phyloP scores from a whole-genome alignment of 2,113 vertebrate genomes.

The Gracilinanus agilis region DNA sequence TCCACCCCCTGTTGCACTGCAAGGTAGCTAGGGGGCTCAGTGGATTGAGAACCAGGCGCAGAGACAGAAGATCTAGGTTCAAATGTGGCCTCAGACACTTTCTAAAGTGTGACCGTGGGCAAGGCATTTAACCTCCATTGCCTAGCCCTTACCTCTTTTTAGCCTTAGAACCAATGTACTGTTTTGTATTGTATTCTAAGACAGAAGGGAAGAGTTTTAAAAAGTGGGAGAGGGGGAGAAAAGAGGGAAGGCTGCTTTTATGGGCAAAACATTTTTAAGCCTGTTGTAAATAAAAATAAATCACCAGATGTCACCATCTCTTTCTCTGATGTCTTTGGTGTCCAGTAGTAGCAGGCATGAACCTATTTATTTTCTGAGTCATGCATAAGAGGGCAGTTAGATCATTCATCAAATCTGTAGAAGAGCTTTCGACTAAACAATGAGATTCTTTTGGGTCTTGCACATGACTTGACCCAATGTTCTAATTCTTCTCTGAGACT shows the following conservation, averaged over 20 bases:
- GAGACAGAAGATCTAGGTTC: too few relatives aligned
- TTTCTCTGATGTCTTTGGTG: background rate
- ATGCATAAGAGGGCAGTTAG: background rate
- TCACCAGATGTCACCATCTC: conserved; percentile 28
- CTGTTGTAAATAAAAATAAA: conserved; percentile 67
- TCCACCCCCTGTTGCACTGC: conserved; percentile 24
- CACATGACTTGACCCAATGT: too few relatives aligned
- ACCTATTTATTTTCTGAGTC: background rate
- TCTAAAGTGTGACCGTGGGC: too few relatives aligned
- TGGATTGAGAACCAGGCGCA: too few relatives aligned
- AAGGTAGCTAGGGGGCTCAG: background rate
- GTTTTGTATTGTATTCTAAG: too few relatives aligned
- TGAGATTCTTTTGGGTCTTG: background rate
- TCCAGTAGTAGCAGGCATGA: background rate
- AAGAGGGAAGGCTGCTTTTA: conserved; percentile 28
- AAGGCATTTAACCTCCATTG: too few relatives aligned
- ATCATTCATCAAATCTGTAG: background rate
- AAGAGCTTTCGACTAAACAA: background rate
- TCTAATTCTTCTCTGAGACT: background rate
- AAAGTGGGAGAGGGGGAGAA: too few relatives aligned
- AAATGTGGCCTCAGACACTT: too few relatives aligned
- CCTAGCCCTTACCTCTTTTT: too few relatives aligned
- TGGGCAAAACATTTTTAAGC: conserved; percentile 54
- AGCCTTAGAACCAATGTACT: too few relatives aligned
- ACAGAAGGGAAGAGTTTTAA: too few relatives aligned